Base-by-base conservation (phyloP, 2,888 invertebrate genomes). In the Smittia aterrima region DNA sequence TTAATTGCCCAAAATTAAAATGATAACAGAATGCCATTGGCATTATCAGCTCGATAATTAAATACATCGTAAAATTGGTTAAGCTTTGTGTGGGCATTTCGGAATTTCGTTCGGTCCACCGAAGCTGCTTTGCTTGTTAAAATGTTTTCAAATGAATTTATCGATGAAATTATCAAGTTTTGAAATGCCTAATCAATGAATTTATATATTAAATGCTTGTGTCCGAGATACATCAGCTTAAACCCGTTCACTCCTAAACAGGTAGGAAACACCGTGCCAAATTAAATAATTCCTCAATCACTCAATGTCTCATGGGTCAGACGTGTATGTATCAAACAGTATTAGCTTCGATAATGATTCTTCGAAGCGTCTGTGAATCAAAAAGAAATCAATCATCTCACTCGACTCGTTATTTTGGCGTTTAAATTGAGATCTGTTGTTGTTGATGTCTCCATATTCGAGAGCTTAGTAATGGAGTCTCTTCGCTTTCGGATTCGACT, bases 261-360 rank as follows among this genome's bases (percentile, higher is more conserved):
- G 47, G 47, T 47, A 47, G 47, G 47, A 47, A 47, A 16, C 47
- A 47, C 47, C 4, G 47, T 47, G 47, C 47, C 47, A 47, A 47
- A 47, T 47, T 47, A 47, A 47, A 47, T 47, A 47, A 47, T 47
- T 47, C 47, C 16, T 47, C 47, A 47, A 47, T 47, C 47, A 47
- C 11, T 47, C 47, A 47, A 47, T 47, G 47, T 47, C 47, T n/a
- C 16, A 6, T n/a, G 3, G 11, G 11, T n/a, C 11, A 47, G 47
- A 47, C 47, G 32, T 32, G 32, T 47, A 47, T n/a, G n/a, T 47
- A 47, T n/a, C 47, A 47, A n/a, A 47, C 47, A 47, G 16, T 11
- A 47, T 11, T 16, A 47, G 16, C 47, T 47, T 32, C 32, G 32
- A 32, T 32, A 32, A 32, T 32, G 32, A 32, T 32, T 32, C 32